Conservation (phyloP, 1,140 invertebrate genomes). For the Drosophila quadrilineata region DNA sequence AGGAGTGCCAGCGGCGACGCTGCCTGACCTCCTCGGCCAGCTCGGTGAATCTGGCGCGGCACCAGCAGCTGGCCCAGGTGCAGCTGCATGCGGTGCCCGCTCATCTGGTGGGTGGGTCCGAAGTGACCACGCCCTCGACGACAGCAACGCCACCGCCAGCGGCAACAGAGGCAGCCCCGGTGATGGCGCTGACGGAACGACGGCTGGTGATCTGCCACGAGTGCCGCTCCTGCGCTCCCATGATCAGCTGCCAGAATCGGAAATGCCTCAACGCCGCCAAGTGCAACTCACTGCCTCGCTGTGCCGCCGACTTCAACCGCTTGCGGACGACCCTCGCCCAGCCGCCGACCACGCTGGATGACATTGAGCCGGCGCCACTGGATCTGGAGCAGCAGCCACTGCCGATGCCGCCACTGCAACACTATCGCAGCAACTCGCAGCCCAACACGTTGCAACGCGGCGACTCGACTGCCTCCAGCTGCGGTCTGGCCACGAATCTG, state of each 20-base stretch:
- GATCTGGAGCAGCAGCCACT: constrained; percentile 53
- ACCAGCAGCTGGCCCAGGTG: constrained; percentile 74
- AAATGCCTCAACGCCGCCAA: constrained; percentile 81
- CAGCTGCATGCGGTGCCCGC: constrained; percentile 76
- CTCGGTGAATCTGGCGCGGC: constrained; percentile 68
- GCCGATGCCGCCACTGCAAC: constrained; percentile 44
- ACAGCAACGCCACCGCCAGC: constrained; percentile 61
- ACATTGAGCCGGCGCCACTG: constrained; percentile 72
- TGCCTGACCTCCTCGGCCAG: constrained; percentile 65
- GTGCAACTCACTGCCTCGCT: constrained; percentile 81
- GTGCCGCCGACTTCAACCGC: constrained; percentile 79
- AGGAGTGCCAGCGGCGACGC: constrained; percentile 63
- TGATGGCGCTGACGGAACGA: constrained; percentile 37
- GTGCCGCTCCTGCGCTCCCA: constrained; percentile 72
- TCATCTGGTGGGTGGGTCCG: constrained; percentile 57
- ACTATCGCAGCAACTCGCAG: constrained; percentile 78
- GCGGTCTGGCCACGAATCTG: constrained; percentile 22
- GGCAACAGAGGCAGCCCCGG: background rate
- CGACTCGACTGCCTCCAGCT: constrained; percentile 66
- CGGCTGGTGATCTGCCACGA: constrained; percentile 74
- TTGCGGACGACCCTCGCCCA: constrained; percentile 74
- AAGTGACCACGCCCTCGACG: constrained; percentile 68
- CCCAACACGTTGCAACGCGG: constrained; percentile 77
- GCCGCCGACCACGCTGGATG: constrained; percentile 69
- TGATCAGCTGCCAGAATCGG: constrained; percentile 75